A percentile compares a stretch with the other conserved stretches of the same genome.
These are phyloP conservation scores for Anas georgica DNA, from an alignment of 2,797 vertebrate genomes.

Conservation along the genomic window DNA sequence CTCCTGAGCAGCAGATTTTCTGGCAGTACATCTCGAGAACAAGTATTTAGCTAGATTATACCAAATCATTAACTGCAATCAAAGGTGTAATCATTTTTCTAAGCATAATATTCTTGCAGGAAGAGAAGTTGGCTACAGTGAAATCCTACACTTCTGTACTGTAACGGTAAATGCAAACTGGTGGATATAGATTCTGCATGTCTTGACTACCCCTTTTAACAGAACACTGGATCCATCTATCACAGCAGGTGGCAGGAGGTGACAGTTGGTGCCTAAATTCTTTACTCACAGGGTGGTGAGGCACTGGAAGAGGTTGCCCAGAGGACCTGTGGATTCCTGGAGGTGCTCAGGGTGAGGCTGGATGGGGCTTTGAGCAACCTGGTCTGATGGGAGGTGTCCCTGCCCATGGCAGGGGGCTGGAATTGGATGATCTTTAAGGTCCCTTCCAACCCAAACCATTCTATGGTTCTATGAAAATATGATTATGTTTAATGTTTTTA, in stretches of 20 bases:
- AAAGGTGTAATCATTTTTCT: conserved; percentile 9
- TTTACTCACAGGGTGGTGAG: too few relatives aligned
- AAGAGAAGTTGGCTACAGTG: neutral
- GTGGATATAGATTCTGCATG: neutral
- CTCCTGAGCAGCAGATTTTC: neutral
- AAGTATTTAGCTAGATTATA: neutral
- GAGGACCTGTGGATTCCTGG: too few relatives aligned
- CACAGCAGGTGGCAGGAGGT: neutral
- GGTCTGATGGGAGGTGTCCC: too few relatives aligned
- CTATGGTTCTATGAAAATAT: too few relatives aligned
- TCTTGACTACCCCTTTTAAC: neutral
- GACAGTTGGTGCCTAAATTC: neutral
- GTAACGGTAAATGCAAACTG: neutral
- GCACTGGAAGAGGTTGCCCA: too few relatives aligned
- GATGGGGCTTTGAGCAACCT: too few relatives aligned
- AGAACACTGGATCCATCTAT: neutral
- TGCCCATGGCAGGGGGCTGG: too few relatives aligned
- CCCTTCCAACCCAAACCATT: too few relatives aligned
- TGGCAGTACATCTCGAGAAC: neutral
- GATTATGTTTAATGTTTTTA: neutral
- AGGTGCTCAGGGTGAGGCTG: too few relatives aligned
- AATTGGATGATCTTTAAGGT: too few relatives aligned
- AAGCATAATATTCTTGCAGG: neutral
- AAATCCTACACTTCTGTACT: neutral
- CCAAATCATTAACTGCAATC: neutral